phyloP scores from a whole-genome alignment of 2,797 vertebrate species.

The Orestias chungarensis region DNA sequence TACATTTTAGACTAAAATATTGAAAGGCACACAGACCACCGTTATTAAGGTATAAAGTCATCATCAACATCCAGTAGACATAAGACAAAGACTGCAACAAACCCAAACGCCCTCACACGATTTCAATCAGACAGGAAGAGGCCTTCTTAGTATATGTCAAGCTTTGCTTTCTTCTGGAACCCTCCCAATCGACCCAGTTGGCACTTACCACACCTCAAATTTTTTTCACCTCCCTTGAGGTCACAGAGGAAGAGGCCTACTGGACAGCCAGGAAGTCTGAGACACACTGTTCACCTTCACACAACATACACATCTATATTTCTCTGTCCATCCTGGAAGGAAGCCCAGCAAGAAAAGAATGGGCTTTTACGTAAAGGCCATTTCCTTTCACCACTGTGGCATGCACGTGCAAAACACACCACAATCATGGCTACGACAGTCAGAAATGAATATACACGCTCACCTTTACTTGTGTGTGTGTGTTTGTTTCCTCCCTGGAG shows the following conservation, averaged over 20 bases:
- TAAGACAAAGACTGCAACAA: conserved; percentile 57
- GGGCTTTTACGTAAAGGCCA: conserved; percentile 66
- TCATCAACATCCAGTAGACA: conserved; percentile 42
- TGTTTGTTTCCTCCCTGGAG: conserved; percentile 63
- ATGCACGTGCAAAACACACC: conserved; percentile 49
- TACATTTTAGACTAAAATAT: neutral
- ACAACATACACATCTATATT: conserved; percentile 51
- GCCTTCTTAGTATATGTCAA: conserved; percentile 46
- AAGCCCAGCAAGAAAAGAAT: conserved; percentile 78
- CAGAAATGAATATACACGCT: conserved; percentile 44
- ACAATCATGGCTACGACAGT: conserved; percentile 41
- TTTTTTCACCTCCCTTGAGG: conserved; percentile 49
- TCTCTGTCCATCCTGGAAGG: conserved; percentile 76
- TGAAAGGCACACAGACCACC: neutral
- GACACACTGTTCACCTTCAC: conserved; percentile 50
- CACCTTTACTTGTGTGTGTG: conserved; percentile 32
- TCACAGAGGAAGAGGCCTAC: conserved; percentile 62
- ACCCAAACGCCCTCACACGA: conserved; percentile 59
- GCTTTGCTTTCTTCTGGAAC: conserved; percentile 3
- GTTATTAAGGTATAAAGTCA: conserved; percentile 23
- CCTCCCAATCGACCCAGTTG: conserved; percentile 61
- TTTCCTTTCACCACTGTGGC: conserved; percentile 66
- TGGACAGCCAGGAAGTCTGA: conserved; percentile 40
- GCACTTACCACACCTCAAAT: conserved; percentile 50
- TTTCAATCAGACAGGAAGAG: conserved; percentile 59